Evolutionary conservation across 1,140 invertebrate genomes (phyloP).

Genomic region (Diachasma alloeum): DNA sequence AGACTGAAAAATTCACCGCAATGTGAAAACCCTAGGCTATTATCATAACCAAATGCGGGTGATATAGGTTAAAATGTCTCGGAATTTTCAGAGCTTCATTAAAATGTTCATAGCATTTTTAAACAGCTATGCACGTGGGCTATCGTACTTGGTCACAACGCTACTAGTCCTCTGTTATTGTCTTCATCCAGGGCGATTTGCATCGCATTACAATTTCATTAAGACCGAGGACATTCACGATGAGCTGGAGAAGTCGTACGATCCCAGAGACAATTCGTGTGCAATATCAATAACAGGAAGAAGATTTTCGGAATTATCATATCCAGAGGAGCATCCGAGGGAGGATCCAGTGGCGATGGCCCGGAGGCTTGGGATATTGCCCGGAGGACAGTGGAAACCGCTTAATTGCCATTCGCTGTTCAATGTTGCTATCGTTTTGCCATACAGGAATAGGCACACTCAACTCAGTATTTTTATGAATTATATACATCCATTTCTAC

Average conservation of each 20-base stretch:
- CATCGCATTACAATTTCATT: constrained; percentile 58
- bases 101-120: constrained; percentile 47
- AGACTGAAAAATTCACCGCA: neutral
- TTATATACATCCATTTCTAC: constrained; percentile 90
- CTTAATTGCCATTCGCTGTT: constrained; percentile 76
- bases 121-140: constrained; percentile 45
- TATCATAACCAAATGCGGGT: neutral
- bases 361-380: constrained; percentile 49
- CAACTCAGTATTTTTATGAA: constrained; percentile 85
- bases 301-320: constrained; percentile 43
- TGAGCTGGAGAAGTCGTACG: constrained; percentile 57
- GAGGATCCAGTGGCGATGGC: constrained; percentile 52
- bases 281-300: constrained; percentile 32
- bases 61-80: constrained; percentile 27
- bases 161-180: constrained; percentile 53
- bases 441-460: constrained; percentile 83
- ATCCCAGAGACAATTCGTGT: constrained; percentile 54
- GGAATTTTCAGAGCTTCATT: constrained; percentile 37
- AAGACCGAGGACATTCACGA: constrained; percentile 53
- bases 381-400: constrained; percentile 78
- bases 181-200: constrained; percentile 58
- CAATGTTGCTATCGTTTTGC: constrained; percentile 87
- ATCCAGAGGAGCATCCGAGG: constrained; percentile 52
- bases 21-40: neutral
- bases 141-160: constrained; percentile 42